Conservation (phyloP, 2,797 vertebrate genomes). For the Poeciliopsis presidionis region DNA sequence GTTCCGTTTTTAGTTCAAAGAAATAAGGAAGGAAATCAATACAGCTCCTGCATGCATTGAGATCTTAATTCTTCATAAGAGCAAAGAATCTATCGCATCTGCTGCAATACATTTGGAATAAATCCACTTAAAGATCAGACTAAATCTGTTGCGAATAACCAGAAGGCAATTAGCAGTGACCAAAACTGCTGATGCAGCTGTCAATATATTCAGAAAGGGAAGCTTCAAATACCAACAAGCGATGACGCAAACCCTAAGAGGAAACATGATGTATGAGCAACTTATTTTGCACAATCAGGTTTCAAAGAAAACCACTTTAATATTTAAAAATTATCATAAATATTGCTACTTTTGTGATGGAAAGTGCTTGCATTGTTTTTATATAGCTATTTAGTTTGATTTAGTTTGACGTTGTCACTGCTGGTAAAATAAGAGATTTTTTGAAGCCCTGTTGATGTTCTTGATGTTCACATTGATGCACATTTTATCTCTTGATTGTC, state of each 20-base stretch:
- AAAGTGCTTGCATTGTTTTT: neutral
- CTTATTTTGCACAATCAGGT: constrained; percentile 2
- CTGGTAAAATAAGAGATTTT: neutral
- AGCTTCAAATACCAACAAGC: constrained; percentile 8
- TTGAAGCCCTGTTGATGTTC: neutral
- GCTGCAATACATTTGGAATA: neutral
- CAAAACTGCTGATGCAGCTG: neutral
- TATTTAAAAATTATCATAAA: neutral
- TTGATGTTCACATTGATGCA: neutral
- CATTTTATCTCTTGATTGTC: neutral
- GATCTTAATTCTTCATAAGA: neutral
- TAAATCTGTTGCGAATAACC: neutral
- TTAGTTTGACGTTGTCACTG: neutral
- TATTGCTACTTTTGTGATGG: neutral
- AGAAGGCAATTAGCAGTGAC: neutral
- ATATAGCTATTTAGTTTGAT: neutral
- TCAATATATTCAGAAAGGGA: neutral
- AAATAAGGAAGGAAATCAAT: constrained; percentile 54
- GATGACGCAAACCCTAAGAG: constrained; percentile 20
- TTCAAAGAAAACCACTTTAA: neutral
- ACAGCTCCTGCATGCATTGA: constrained; percentile 4
- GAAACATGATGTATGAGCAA: constrained; percentile 17
- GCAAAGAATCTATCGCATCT: neutral
- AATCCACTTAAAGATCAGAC: neutral
- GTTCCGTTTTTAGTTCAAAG: constrained; percentile 34